Evolutionary conservation across 2,888 invertebrate species (phyloP).

Genomic region (Masnerella sp.): DNA sequence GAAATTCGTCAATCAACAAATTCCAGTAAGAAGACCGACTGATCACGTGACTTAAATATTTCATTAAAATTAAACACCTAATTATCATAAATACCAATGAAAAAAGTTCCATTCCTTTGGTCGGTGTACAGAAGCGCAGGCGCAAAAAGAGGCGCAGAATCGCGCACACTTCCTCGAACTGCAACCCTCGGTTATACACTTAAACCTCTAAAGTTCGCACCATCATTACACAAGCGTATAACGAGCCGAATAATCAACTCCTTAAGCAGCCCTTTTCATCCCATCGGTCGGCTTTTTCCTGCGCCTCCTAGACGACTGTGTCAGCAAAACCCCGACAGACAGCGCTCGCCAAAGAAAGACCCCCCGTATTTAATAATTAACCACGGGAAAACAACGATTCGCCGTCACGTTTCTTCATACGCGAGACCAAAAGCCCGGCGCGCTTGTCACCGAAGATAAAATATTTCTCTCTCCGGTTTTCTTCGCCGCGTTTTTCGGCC

Average conservation of each 20-base stretch:
- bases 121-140: not conserved
- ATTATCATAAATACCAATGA: slow-evolving; percentile 28
- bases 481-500: not conserved
- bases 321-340: too few species aligned
- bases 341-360: too few species aligned
- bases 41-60: slow-evolving; percentile 22
- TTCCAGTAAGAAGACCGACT: too few species aligned
- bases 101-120: slow-evolving; percentile 16
- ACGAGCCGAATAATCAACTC: slow-evolving; percentile 40
- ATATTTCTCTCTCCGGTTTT: slow-evolving; percentile 43
- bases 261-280: not conserved
- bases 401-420: slow-evolving; percentile 33
- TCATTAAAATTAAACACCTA: slow-evolving; percentile 28
- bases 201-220: slow-evolving; percentile 40
- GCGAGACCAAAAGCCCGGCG: slow-evolving; percentile 17
- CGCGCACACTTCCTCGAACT: slow-evolving; percentile 35
- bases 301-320: too few species aligned
- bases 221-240: slow-evolving; percentile 29
- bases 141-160: slow-evolving; percentile 32
- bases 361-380: slow-evolving; percentile 37
- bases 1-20: too few species aligned
- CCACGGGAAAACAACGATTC: slow-evolving; percentile 27
- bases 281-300: too few species aligned
- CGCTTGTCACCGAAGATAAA: slow-evolving; percentile 53
- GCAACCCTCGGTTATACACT: slow-evolving; percentile 23